A percentile compares a stretch with the other conserved stretches of the same genome.
These are phyloP conservation scores for Epinephelus fuscoguttatus DNA, from an alignment of 2,113 vertebrate genomes.

Conservation along the genomic window DNA sequence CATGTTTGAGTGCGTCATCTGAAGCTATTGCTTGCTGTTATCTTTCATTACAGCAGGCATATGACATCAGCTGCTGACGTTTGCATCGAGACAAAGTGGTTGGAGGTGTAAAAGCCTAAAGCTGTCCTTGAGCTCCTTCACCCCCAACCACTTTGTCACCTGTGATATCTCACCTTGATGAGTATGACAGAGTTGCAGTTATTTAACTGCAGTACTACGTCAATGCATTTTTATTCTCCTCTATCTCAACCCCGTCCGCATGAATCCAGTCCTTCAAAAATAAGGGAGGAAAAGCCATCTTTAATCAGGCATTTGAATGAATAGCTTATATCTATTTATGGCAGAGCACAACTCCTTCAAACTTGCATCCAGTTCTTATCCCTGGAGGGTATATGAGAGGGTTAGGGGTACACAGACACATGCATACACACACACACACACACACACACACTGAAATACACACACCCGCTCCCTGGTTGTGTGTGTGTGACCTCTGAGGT, in stretches of 20 bases:
- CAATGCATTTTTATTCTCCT: conserved; percentile 20
- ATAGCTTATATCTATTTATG: conserved; percentile 43
- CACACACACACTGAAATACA: conserved; percentile 22
- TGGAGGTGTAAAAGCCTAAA: conserved; percentile 25
- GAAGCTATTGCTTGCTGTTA: not conserved
- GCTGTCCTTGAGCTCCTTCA: not conserved
- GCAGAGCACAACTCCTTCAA: conserved; percentile 37
- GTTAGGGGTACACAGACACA: conserved; percentile 21
- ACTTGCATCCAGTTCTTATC: conserved; percentile 44
- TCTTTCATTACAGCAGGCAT: conserved; percentile 25
- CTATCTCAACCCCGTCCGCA: conserved; percentile 16
- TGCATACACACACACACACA: not conserved
- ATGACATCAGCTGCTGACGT: conserved; percentile 8
- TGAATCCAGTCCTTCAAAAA: conserved; percentile 14
- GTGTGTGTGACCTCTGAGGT: conserved; percentile 74
- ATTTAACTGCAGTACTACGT: conserved; percentile 9
- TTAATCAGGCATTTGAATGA: conserved; percentile 39
- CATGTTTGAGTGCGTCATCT: not conserved
- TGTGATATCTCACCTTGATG: conserved; percentile 25
- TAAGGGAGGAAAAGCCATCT: conserved; percentile 11
- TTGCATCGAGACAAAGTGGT: conserved; percentile 4
- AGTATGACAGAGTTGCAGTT: not conserved
- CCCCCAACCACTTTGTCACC: no score
- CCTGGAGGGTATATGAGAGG: conserved; percentile 32
- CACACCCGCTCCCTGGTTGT: conserved; percentile 41